A percentile compares a stretch with the other conserved stretches of the same genome.
Conservation (phyloP, 1,140 invertebrate genomes). For the Neoseiulus cucumeris region DNA sequence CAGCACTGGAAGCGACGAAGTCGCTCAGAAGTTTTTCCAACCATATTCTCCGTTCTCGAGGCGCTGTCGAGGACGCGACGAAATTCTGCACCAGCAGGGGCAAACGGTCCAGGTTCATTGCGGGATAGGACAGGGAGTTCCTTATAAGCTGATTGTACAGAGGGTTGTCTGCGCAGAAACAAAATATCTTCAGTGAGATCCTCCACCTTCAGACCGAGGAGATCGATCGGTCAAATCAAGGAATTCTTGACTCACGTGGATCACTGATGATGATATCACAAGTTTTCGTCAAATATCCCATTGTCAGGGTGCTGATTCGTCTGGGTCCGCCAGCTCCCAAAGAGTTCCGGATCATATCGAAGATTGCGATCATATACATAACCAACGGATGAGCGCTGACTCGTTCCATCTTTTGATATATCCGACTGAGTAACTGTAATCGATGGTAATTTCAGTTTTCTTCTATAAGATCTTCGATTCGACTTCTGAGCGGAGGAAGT, state of each 20-base stretch:
- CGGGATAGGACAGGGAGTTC: neutral
- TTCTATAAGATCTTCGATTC: neutral
- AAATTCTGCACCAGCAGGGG: neutral
- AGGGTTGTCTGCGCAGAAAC: neutral
- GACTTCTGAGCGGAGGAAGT: neutral
- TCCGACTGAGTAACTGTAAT: neutral
- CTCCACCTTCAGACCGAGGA: no score
- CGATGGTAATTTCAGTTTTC: neutral
- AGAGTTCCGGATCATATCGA: neutral
- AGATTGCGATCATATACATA: neutral
- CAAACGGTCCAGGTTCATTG: neutral
- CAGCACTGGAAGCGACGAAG: neutral
- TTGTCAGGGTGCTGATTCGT: neutral
- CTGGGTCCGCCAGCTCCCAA: neutral
- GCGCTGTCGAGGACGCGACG: neutral
- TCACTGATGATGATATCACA: slow-evolving; percentile 4
- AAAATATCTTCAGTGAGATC: no score
- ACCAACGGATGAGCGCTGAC: neutral
- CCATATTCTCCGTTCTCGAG: neutral
- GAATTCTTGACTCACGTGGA: neutral
- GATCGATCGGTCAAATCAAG: no score
- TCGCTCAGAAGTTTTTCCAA: neutral
- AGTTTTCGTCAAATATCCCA: neutral
- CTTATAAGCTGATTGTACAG: neutral
- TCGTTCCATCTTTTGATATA: neutral